Evolutionary conservation across 2,113 vertebrate species (phyloP), one percentile per base, ranked within the genome.

Genomic region (Struthidea cinerea): DNA sequence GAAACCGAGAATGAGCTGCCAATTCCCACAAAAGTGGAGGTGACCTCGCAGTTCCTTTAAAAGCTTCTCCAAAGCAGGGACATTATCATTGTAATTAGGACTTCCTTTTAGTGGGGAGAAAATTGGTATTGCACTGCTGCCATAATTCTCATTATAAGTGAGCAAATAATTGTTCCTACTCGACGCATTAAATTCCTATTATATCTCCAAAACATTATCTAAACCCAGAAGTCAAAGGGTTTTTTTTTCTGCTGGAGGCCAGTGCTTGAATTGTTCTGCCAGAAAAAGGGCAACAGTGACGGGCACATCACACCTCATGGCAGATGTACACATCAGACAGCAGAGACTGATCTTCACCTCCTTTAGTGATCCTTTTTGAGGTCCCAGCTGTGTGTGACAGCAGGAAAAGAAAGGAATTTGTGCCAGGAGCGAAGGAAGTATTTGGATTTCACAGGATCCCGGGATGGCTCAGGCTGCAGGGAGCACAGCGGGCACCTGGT

Each of bases 1-100:
- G 56, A 61, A 84, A 27, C 47, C 32, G 57, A 20, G 50, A 76
- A 84, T 63, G 84, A 91, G 78, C 50, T 80, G 68, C 30, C 69
- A 77, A 41, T 74, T 94, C 49, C 64, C 81, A 90, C 33, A 74
- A 94, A 96, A 63, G 84, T 84, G 46, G 61, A 91, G 73, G 77
- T 93, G 87, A 96, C 91, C 73, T 94, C 16, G 0, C 19, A 70
- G 33, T 39, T 84, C 24, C 56, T 87, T 87, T 59, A 87, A 95
- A 96, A 90, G 73, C 77, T 86, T 50, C 52, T 49, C 24, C 65
- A 78, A 79, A 87, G 61, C 91, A 81, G 5, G 84, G 65, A 52
- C 44, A 59, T 93, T 93, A 96, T 68, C 33, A 84, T 91, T 59
- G 39, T 91, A 91, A 89, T 89, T 90, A 89, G 73, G 85, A 37